Evolutionary conservation across 2,888 invertebrate species (phyloP).

Genomic region (Thelaira solivaga): DNA sequence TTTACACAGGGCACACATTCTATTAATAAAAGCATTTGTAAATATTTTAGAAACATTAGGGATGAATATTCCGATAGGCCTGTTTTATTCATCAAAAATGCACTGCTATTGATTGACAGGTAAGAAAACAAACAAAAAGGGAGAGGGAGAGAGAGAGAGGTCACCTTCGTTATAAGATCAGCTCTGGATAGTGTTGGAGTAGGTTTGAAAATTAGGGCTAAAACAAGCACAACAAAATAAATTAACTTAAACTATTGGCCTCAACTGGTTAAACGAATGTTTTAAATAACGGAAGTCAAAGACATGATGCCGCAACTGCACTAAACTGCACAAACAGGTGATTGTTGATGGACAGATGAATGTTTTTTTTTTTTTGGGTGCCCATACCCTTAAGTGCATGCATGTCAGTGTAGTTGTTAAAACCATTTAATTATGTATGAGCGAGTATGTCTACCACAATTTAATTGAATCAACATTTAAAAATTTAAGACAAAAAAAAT

Average conservation of each 20-base stretch:
- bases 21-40: constrained; percentile 18
- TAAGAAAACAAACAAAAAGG: no score
- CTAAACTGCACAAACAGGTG: constrained; percentile 54
- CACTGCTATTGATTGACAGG: constrained; percentile 62
- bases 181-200: constrained; percentile 63
- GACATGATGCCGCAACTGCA: constrained; percentile 23
- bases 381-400: neutral
- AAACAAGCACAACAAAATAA: constrained; percentile 71
- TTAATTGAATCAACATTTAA: constrained; percentile 29
- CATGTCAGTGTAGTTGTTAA: neutral
- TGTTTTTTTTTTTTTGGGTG: no score
- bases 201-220: constrained; percentile 71
- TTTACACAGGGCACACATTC: constrained; percentile 21
- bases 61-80: neutral
- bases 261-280: neutral
- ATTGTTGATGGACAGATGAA: constrained; percentile 59
- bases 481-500: neutral
- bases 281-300: constrained; percentile 38
- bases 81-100: constrained; percentile 71
- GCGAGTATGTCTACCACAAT: no score
- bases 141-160: constrained; percentile 45
- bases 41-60: constrained; percentile 1
- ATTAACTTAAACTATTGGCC: constrained; percentile 62
- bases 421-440: neutral
- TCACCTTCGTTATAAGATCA: constrained; percentile 60